Base-by-base conservation (phyloP, 2,113 vertebrate species). In the Sapajus apella region DNA sequence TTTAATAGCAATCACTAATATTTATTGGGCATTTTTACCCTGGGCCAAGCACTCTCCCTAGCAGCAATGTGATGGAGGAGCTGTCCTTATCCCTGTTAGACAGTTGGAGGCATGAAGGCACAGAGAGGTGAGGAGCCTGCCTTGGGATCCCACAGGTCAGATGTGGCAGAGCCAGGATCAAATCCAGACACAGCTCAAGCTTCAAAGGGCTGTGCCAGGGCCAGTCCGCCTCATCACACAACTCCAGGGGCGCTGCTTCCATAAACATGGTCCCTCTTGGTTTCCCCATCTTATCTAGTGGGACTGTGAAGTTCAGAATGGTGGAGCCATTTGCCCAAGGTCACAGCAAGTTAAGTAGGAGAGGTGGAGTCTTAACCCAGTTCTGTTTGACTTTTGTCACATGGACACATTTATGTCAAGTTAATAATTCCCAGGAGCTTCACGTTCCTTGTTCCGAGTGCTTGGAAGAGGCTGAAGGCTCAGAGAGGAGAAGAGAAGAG, bases 391-490 rank as follows among this genome's bases (percentile, higher is more conserved):
- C 56, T 75, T n/a, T 17, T 23, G 66, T 81, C 79, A 68, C 4
- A 0, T 17, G 35, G 12, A 35, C 35, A 11, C 13, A 0, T 52
- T 66, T 75, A 35, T 52, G 8, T 43, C 50, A 18, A n/a, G 14
- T 70, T 20, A 27, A 17, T 30, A 11, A 1, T 55, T 17, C 72
- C 79, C 79, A 35, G 56, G 35, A 58, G 55, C 73, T 81, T 10
- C 0, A 2, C 11, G 4, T 47, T 81, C 8, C 4, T 3, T 50
- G 50, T 14, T 47, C 35, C 2, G n/a, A 47, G 27, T 13, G 1
- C 20, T 50, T 17, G 4, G 64, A 32, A 18, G 3, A 27, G 9
- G 13, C 7, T 4, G n/a, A 32, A 47, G 52, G 52, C 20, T 2
- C 23, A 50, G 88, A 66, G 43, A 16, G 18, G 40, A 27, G 40